These are phyloP conservation scores for Argya squamiceps DNA, from an alignment of 2,797 vertebrate species.

Conservation along the genomic window DNA sequence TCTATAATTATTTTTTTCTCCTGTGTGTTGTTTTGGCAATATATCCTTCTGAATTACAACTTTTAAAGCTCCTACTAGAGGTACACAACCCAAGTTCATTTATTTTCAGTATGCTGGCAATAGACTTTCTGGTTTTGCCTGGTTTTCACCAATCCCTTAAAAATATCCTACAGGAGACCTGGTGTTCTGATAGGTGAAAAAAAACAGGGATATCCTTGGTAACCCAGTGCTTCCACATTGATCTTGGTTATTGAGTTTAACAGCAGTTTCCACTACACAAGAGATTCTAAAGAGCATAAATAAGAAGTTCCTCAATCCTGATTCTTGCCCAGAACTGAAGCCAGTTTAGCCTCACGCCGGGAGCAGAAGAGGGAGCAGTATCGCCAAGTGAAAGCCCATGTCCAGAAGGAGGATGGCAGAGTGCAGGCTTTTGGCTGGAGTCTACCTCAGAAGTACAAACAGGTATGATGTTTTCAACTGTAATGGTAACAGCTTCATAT, in stretches of 20 bases:
- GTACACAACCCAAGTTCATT: background rate
- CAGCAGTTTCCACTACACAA: background rate
- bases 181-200: background rate
- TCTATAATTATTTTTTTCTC: background rate
- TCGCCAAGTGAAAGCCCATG: conserved; percentile 95
- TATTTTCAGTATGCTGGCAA: background rate
- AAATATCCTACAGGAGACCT: background rate
- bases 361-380: conserved; percentile 98
- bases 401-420: conserved; percentile 94
- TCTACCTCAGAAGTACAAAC: conserved; percentile 93
- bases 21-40: background rate
- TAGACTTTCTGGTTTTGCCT: background rate
- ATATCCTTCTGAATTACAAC: background rate
- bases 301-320: background rate
- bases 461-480: conserved; percentile 61
- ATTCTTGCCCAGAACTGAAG: conserved; percentile 78
- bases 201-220: background rate
- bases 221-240: background rate
- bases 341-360: conserved; percentile 86
- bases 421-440: conserved; percentile 98
- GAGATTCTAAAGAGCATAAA: background rate
- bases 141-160: background rate
- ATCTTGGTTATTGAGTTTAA: background rate
- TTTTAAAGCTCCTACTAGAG: background rate
- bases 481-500: background rate